Evolutionary conservation across 2,888 invertebrate genomes (phyloP).

Genomic region (Tetanocera ferruginea): DNA sequence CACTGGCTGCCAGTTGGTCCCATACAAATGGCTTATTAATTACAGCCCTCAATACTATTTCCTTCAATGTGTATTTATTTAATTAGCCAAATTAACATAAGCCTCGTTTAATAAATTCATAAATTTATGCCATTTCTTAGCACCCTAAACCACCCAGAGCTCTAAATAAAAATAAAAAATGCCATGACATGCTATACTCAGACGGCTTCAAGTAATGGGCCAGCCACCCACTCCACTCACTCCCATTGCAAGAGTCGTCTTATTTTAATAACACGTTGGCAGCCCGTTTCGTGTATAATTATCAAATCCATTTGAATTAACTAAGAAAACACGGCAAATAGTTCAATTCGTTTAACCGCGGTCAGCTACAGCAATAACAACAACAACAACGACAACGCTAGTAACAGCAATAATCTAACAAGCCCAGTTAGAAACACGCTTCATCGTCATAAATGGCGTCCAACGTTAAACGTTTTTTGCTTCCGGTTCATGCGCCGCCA

Average conservation of each 20-base stretch:
- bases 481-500: slow-evolving; percentile 52
- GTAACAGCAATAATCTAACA: slow-evolving; percentile 7
- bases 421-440: slow-evolving; percentile 27
- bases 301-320: slow-evolving; percentile 42
- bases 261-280: too few species aligned
- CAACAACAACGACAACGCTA: slow-evolving; percentile 10
- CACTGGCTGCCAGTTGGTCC: background rate
- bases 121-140: slow-evolving; percentile 47
- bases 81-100: slow-evolving; percentile 54
- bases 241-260: too few species aligned
- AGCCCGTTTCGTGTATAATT: slow-evolving; percentile 28
- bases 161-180: too few species aligned
- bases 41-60: background rate
- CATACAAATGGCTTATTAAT: slow-evolving; percentile 21
- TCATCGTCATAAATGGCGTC: slow-evolving; percentile 53
- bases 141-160: background rate
- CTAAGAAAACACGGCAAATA: slow-evolving; percentile 37
- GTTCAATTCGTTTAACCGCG: slow-evolving; percentile 40
- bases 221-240: too few species aligned
- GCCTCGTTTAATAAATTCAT: slow-evolving; percentile 56
- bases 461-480: slow-evolving; percentile 58
- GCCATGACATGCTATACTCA: too few species aligned
- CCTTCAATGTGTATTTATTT: slow-evolving; percentile 38
- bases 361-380: slow-evolving; percentile 31
- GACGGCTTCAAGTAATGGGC: too few species aligned